Evolutionary conservation across 2,888 invertebrate genomes (phyloP).

Genomic region (Argynnis bischoffii): DNA sequence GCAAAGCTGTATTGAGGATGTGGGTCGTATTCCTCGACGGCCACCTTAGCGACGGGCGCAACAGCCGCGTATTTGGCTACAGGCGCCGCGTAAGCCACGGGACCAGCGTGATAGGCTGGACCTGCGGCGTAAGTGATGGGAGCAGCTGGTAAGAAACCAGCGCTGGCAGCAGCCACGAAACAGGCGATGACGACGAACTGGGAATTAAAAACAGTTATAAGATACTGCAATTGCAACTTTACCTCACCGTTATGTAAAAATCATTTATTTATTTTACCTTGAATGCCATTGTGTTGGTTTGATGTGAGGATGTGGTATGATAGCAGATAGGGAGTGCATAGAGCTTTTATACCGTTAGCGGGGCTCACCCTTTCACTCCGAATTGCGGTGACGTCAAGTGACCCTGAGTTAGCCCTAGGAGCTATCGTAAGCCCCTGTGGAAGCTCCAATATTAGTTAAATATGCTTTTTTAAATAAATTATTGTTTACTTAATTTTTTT

Average conservation of each 20-base stretch:
- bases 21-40: constrained; percentile 58
- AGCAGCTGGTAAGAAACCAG: constrained; percentile 60
- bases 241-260: neutral
- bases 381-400: constrained; percentile 53
- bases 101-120: constrained; percentile 65
- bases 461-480: neutral
- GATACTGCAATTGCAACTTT: no score
- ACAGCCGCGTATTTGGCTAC: constrained; percentile 49
- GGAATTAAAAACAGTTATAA: constrained; percentile 42
- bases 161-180: constrained; percentile 66
- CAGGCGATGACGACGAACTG: constrained; percentile 68
- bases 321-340: constrained; percentile 59
- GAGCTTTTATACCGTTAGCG: constrained; percentile 69
- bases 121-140: constrained; percentile 46
- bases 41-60: constrained; percentile 66
- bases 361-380: constrained; percentile 77
- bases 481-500: neutral
- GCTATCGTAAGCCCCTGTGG: constrained; percentile 39
- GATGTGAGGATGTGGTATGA: constrained; percentile 70
- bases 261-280: constrained; percentile 56
- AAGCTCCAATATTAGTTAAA: neutral
- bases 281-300: constrained; percentile 72
- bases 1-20: constrained; percentile 79
- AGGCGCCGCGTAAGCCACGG: constrained; percentile 57
- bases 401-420: constrained; percentile 69